Evolutionary conservation across 2,797 vertebrate genomes (phyloP).

Genomic region (Oreortyx pictus): DNA sequence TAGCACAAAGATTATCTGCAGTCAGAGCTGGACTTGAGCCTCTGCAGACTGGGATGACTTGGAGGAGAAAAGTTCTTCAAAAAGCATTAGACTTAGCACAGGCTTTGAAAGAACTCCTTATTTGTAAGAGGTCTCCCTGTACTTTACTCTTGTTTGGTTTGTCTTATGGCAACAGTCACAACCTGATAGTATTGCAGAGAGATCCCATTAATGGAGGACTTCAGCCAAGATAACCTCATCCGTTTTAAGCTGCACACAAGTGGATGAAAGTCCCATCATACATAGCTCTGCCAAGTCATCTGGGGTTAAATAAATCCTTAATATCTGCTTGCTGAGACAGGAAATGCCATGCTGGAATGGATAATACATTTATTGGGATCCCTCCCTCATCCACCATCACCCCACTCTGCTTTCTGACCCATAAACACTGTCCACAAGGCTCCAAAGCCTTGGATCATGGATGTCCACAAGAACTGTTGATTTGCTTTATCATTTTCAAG

Average conservation of each 20-base stretch:
- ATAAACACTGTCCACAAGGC: background rate
- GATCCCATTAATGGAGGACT: background rate
- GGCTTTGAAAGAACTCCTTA: fast-evolving
- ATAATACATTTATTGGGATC: background rate
- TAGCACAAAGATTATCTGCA: background rate
- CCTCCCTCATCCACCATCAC: background rate
- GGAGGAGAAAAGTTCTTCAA: background rate
- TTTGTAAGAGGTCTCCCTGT: background rate
- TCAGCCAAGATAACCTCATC: fast-evolving
- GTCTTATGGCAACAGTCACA: background rate
- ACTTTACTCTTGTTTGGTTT: background rate
- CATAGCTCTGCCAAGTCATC: background rate
- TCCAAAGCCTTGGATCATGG: fast-evolving
- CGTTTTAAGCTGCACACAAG: no score
- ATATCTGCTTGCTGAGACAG: background rate
- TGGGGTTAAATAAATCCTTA: background rate
- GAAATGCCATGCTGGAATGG: background rate
- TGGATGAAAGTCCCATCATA: background rate
- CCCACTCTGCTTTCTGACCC: background rate
- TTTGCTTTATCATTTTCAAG: background rate
- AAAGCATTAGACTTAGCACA: background rate
- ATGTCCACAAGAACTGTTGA: background rate
- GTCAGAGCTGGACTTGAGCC: fast-evolving
- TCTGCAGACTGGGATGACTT: background rate
- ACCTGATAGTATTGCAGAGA: background rate